Conservation (phyloP, 1,140 invertebrate species). For the Leptinotarsa lineolata region DNA sequence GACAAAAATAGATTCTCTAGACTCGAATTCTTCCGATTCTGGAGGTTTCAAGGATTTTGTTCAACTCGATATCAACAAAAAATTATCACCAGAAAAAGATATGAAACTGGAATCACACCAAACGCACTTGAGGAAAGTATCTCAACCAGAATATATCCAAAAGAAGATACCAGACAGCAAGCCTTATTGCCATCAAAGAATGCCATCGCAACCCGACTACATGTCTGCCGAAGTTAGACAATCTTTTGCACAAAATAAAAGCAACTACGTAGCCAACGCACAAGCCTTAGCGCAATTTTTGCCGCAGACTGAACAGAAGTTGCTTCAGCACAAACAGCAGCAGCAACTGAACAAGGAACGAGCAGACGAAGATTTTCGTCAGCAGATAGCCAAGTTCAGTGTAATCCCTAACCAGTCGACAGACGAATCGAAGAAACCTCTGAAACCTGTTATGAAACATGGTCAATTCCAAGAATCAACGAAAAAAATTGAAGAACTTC, state of each 20-base stretch:
- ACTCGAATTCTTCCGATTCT: constrained; percentile 55
- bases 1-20: constrained; percentile 53
- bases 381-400: constrained; percentile 41
- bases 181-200: constrained; percentile 46
- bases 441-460: constrained; percentile 48
- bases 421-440: constrained; percentile 41
- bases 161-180: constrained; percentile 40
- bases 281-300: constrained; percentile 52
- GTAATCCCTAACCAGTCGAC: constrained; percentile 35
- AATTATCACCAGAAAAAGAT: constrained; percentile 25
- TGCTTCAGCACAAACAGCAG: constrained; percentile 43
- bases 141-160: constrained; percentile 49
- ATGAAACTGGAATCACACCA: constrained; percentile 22
- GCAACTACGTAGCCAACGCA: constrained; percentile 45
- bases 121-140: constrained; percentile 49
- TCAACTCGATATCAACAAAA: constrained; percentile 44
- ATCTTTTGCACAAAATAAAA: constrained; percentile 36
- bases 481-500: constrained; percentile 54
- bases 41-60: constrained; percentile 56
- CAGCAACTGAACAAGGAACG: constrained; percentile 34
- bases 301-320: constrained; percentile 48
- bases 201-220: constrained; percentile 48
- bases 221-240: constrained; percentile 37
- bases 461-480: constrained; percentile 54
- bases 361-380: constrained; percentile 31